Percentiles rank a stretch among this genome's conserved stretches.
Conservation (phyloP, 2,888 invertebrate species). For the Drosophila trichaetosa region DNA sequence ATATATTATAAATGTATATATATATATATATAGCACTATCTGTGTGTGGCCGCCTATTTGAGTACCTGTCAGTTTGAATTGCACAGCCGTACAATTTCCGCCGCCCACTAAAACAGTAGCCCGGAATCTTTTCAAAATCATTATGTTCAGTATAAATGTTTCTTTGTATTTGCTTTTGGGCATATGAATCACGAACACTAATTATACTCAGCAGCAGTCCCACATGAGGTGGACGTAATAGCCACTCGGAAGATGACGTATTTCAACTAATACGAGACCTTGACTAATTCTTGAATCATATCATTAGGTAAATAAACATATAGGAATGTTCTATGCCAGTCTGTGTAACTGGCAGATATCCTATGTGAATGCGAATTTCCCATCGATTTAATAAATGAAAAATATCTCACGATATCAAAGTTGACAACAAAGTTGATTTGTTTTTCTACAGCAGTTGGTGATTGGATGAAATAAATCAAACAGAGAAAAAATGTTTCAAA, state of each 20-base stretch:
- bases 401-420: background rate
- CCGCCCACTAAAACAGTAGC: slow-evolving; percentile 26
- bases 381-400: background rate
- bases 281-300: slow-evolving; percentile 35
- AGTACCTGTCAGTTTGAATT: slow-evolving; percentile 57
- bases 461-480: background rate
- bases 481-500: background rate
- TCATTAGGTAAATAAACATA: background rate
- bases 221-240: background rate
- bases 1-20: slow-evolving; percentile 13
- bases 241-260: slow-evolving; percentile 48
- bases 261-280: slow-evolving; percentile 38
- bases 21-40: slow-evolving; percentile 41
- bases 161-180: slow-evolving; percentile 10
- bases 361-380: background rate
- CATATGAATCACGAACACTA: slow-evolving; percentile 55
- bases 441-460: background rate
- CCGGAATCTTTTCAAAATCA: slow-evolving; percentile 27
- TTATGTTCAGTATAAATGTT: slow-evolving; percentile 24
- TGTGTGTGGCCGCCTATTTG: slow-evolving; percentile 21
- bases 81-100: slow-evolving; percentile 32
- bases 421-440: background rate
- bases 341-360: background rate
- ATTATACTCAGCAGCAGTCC: slow-evolving; percentile 35
- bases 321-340: background rate